A percentile compares a stretch with the other conserved stretches of the same genome.
These are phyloP conservation scores for Lepus europaeus DNA, from an alignment of 2,113 vertebrate species.

Conservation along the genomic window DNA sequence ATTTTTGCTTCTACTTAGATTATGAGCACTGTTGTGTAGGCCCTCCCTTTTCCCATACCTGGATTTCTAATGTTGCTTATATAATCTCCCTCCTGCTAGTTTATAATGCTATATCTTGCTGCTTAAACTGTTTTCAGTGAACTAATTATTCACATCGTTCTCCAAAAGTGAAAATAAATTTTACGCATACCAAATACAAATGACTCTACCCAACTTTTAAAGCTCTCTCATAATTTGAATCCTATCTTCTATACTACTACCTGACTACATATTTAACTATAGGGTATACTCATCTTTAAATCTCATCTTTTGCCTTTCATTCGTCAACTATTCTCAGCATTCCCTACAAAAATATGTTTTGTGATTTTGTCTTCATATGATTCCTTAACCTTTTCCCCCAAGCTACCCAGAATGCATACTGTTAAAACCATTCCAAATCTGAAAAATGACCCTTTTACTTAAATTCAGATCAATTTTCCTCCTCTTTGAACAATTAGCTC, in stretches of 20 bases:
- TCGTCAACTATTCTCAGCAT: not conserved
- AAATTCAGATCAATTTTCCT: not conserved
- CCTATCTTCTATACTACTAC: not conserved
- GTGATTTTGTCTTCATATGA: not conserved
- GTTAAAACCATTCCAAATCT: not conserved
- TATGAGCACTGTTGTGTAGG: not conserved
- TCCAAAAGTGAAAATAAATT: constrained; percentile 39
- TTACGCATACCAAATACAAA: not conserved
- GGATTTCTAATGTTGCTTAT: not conserved
- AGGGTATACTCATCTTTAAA: not conserved
- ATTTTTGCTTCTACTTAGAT: not conserved
- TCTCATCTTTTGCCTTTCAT: not conserved
- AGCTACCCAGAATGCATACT: not conserved
- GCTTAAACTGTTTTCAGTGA: not conserved
- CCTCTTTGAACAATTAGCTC: not conserved
- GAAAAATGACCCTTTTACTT: not conserved
- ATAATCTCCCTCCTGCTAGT: not conserved
- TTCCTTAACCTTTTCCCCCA: not conserved
- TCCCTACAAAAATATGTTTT: not conserved
- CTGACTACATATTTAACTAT: not conserved
- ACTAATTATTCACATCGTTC: not conserved
- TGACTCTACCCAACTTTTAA: not conserved
- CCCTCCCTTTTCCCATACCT: not conserved
- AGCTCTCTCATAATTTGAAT: not conserved
- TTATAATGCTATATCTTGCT: not conserved